phyloP scores from a whole-genome alignment of 2,113 vertebrate genomes.

The Albula glossodonta region DNA sequence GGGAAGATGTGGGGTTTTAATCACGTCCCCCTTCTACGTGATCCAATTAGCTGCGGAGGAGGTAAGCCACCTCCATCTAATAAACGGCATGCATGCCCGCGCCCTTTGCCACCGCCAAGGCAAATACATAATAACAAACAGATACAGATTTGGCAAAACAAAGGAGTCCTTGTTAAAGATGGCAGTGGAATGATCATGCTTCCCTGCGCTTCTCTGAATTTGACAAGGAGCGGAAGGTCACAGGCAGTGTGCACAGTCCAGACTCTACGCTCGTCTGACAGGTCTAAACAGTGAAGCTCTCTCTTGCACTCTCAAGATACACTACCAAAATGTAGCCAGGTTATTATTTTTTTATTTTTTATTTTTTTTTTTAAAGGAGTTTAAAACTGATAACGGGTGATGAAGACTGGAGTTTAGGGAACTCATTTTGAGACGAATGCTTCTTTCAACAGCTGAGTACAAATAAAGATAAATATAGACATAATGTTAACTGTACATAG shows the following conservation, averaged over 20 bases:
- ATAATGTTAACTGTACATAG: neutral
- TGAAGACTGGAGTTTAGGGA: neutral
- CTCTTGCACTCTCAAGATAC: neutral
- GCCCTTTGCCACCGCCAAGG: neutral
- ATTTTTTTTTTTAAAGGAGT: neutral
- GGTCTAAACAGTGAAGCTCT: neutral
- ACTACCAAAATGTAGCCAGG: neutral
- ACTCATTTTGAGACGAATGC: neutral
- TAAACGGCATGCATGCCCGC: slow-evolving; percentile 2
- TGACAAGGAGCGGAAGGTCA: neutral
- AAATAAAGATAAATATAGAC: neutral
- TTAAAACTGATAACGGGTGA: neutral
- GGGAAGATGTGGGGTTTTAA: slow-evolving; percentile 10
- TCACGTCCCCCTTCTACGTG: neutral
- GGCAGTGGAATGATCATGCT: neutral
- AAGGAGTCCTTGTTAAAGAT: neutral
- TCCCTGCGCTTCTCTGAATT: neutral
- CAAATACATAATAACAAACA: slow-evolving; percentile 1
- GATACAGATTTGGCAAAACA: neutral
- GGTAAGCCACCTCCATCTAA: slow-evolving; percentile 9
- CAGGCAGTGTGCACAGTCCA: neutral
- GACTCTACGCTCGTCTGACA: neutral
- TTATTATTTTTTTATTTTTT: neutral
- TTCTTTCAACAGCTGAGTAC: neutral
- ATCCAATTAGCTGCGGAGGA: slow-evolving; percentile 7